These are phyloP conservation scores for Folsomia manolachei DNA, from an alignment of 2,888 invertebrate genomes.

Conservation along the genomic window DNA sequence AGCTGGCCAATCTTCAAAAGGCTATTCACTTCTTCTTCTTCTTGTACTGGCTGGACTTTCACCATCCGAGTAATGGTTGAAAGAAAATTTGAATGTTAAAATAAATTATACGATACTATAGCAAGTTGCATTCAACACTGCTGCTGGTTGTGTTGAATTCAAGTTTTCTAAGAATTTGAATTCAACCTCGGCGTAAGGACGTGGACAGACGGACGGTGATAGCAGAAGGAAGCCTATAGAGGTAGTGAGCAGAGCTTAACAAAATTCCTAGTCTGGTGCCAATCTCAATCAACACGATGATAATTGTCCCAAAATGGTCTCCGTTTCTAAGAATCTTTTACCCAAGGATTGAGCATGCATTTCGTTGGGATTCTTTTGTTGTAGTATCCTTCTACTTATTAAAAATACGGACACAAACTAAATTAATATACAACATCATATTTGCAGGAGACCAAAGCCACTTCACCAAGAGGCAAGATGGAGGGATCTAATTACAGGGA, in stretches of 20 bases:
- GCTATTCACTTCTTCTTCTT: background rate
- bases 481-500: constrained; percentile 14
- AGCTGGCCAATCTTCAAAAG: too few relatives aligned
- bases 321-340: background rate
- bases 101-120: too few relatives aligned
- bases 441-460: background rate
- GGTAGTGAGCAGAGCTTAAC: background rate
- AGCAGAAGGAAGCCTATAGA: background rate
- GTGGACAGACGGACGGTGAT: background rate
- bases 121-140: too few relatives aligned
- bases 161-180: background rate
- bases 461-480: background rate
- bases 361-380: background rate
- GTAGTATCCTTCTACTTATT: background rate
- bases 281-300: constrained; percentile 13
- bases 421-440: background rate
- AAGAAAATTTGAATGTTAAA: too few relatives aligned
- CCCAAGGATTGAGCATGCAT: background rate
- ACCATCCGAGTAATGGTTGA: too few relatives aligned
- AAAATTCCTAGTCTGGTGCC: constrained; percentile 5
- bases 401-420: too few relatives aligned
- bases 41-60: background rate
- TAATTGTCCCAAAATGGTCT: background rate
- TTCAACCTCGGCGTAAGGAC: background rate
- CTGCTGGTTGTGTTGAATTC: too few relatives aligned